A percentile compares a stretch with the other conserved stretches of the same genome.
phyloP scores from a whole-genome alignment of 2,113 vertebrate genomes.

The Chaenocephalus aceratus region DNA sequence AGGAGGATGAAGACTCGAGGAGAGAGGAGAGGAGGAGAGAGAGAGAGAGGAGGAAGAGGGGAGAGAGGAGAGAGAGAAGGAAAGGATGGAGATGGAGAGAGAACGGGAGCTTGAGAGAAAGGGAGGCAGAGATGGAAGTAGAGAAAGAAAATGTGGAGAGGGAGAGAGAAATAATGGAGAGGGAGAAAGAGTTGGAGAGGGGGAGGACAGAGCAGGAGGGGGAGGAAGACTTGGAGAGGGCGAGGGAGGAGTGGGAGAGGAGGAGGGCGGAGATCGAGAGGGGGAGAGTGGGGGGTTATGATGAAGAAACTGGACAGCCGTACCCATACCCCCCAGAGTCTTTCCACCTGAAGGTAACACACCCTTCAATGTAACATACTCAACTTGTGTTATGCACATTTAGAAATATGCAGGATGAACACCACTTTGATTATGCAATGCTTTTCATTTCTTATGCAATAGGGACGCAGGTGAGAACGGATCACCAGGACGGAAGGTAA shows the following conservation, averaged over 20 bases:
- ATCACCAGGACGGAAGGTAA: constrained; percentile 82
- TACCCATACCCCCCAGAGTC: constrained; percentile 73
- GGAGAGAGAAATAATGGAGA: constrained; percentile 15
- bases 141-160: constrained; percentile 43
- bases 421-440: background rate
- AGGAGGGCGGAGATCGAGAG: constrained; percentile 70
- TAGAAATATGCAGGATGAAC: background rate
- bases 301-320: constrained; percentile 61
- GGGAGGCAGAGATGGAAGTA: constrained; percentile 29
- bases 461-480: constrained; percentile 87
- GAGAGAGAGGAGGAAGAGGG: too few relatives aligned
- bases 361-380: background rate
- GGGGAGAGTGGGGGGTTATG: constrained; percentile 50
- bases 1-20: constrained; percentile 46
- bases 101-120: constrained; percentile 55
- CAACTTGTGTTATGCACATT: background rate
- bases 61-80: constrained; percentile 59
- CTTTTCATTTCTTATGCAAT: constrained; percentile 13
- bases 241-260: constrained; percentile 70
- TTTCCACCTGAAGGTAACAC: constrained; percentile 73
- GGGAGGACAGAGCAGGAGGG: constrained; percentile 52
- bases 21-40: too few relatives aligned
- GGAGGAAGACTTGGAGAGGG: constrained; percentile 42
- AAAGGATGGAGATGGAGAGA: constrained; percentile 68
- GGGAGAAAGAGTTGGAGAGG: constrained; percentile 37